Conservation (phyloP, 92 coral and sea anemone genomes). For the Scolanthus callimorphus region DNA sequence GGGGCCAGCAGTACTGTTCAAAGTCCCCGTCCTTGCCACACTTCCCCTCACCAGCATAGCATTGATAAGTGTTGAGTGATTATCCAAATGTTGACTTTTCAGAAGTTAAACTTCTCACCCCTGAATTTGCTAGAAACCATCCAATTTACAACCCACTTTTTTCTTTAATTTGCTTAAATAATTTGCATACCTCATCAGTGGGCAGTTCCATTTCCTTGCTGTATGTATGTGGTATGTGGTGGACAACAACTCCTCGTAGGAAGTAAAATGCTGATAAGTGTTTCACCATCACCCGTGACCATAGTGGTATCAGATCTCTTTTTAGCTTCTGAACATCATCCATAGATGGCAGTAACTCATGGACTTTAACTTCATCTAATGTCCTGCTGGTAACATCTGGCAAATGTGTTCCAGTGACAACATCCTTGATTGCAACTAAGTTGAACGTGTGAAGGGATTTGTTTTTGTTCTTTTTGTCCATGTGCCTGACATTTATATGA, state of each 20-base stretch:
- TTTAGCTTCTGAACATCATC: slow-evolving; percentile 13
- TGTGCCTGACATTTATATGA: slow-evolving; percentile 34
- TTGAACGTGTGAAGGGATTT: slow-evolving; percentile 43
- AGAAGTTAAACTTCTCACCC: too few relatives aligned
- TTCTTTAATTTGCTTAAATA: too few relatives aligned
- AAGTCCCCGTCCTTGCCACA: too few relatives aligned
- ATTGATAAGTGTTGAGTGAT: too few relatives aligned
- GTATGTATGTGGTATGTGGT: slow-evolving; percentile 24
- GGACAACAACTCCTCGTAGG: slow-evolving; percentile 1
- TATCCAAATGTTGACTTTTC: too few relatives aligned
- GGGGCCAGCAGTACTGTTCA: too few relatives aligned
- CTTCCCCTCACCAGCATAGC: too few relatives aligned
- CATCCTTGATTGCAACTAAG: slow-evolving; percentile 35
- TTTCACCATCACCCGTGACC: slow-evolving; percentile 14
- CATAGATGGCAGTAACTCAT: slow-evolving; percentile 25
- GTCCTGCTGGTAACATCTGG: slow-evolving; percentile 11
- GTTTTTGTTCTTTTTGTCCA: slow-evolving; percentile 26
- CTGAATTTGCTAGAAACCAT: too few relatives aligned
- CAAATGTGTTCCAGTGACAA: slow-evolving; percentile 14
- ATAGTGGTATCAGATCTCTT: slow-evolving; percentile 11
- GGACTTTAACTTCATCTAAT: slow-evolving; percentile 7
- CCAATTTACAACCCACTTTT: too few relatives aligned
- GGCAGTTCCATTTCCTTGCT: slow-evolving; percentile 7
- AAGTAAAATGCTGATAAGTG: slow-evolving; percentile 3
- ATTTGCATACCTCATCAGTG: slow-evolving; percentile 15